Conservation (phyloP, 2,797 vertebrate genomes). For the Scolopax bukidnonensis region DNA sequence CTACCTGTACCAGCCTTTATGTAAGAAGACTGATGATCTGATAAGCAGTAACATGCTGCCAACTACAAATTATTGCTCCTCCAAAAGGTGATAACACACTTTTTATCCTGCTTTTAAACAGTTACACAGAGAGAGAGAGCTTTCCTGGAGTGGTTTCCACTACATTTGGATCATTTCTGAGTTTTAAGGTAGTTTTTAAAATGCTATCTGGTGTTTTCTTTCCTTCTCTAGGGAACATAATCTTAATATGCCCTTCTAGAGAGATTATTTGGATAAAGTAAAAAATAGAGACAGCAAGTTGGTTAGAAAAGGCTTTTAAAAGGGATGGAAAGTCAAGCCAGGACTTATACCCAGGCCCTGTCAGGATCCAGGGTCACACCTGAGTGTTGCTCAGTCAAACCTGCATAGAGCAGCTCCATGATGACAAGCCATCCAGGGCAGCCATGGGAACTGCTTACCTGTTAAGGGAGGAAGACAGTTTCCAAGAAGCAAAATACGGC, state of each 20-base stretch:
- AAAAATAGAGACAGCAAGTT: background rate
- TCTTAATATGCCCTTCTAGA: background rate
- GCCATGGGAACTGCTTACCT: background rate
- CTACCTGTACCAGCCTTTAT: background rate
- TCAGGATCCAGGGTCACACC: background rate
- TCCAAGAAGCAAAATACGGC: background rate
- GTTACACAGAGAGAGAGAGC: background rate
- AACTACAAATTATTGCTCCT: background rate
- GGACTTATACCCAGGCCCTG: background rate
- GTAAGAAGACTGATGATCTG: background rate
- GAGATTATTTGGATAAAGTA: background rate
- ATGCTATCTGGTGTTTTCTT: background rate
- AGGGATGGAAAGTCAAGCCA: background rate
- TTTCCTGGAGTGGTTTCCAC: constrained; percentile 16
- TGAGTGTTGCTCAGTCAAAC: background rate
- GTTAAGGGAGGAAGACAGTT: background rate
- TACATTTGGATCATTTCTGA: constrained; percentile 2
- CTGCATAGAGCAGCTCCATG: background rate
- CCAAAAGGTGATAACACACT: background rate
- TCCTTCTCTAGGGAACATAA: background rate
- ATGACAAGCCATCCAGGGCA: background rate
- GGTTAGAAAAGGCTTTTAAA: background rate
- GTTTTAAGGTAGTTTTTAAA: constrained; percentile 23
- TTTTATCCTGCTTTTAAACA: constrained; percentile 18
- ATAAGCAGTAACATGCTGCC: background rate